Base-by-base conservation (phyloP, 2,888 invertebrate species). In the Aphidius colemani region DNA sequence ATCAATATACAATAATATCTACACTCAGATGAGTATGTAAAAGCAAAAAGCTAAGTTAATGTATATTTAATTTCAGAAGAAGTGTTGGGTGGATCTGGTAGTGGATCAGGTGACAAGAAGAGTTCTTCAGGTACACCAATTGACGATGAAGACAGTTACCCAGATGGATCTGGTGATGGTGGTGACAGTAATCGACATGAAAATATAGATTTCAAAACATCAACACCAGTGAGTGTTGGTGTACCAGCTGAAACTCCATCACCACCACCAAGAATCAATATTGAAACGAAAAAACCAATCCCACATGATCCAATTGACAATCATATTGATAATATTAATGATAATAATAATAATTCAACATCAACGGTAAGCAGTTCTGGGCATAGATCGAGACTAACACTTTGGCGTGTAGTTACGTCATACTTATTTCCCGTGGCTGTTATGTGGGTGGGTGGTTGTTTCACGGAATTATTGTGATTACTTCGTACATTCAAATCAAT, bases 361-460 rank as follows among this genome's bases (percentile, higher is more conserved):
- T 78, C 81, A 1, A 74, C 81, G 43, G 49, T 65, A 9, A 67
- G 65, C 4, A 75, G 74, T 57, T 85, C 85, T 1, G 81, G 83
- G 3, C 72, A 82, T 1, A 69, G 74, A 68, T 86, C 84, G 65
- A 76, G 78, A 53, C 82, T 85, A 64, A 86, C 88, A 10, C 80
- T 90, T 5, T 85, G 86, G 9, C 85, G 85, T 68, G 91, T 90
- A 40, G 83, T 94, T 57, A 85, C 90, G 74, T 87, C 90, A 56
- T 93, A 93, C 83, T 86, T 94, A 67, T 84, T 94, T 79, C 93
- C 94, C 5, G 89, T 94, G 50, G 90, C 91, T 72, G 88, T 94
- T 82, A 90, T 92, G 77, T 94, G 93, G 93, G 91, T 94, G 83
- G 93, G 92, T 65, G 89, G 91, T 69, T 89, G 92, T 75, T 88